Evolutionary conservation across 1,140 invertebrate genomes (phyloP).

Genomic region (Physella acuta): DNA sequence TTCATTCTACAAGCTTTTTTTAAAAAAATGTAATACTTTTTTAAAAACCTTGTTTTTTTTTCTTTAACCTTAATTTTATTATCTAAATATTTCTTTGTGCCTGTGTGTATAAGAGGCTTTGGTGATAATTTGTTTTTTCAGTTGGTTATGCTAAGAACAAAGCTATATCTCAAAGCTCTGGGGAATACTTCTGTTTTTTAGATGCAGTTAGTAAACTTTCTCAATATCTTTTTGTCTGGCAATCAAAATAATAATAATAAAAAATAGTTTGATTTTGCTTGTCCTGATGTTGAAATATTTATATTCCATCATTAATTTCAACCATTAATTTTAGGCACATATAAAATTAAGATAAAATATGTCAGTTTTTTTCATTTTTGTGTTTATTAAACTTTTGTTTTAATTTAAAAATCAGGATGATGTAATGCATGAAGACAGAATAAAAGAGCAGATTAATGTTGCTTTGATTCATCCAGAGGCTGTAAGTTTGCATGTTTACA

Average conservation of each 20-base stretch:
- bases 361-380: too few species aligned
- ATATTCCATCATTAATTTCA: too few species aligned
- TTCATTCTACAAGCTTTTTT: too few species aligned
- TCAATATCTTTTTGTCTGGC: too few species aligned
- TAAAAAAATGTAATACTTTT: too few species aligned
- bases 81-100: background rate
- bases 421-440: conserved; percentile 68
- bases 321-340: too few species aligned
- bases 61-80: background rate
- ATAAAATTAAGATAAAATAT: too few species aligned
- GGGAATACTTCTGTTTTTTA: conserved; percentile 76
- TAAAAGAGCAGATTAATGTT: conserved; percentile 66
- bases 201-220: conserved; percentile 74
- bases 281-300: too few species aligned
- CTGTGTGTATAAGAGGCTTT: background rate
- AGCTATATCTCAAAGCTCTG: conserved; percentile 67
- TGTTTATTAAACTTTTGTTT: too few species aligned
- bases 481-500: conserved; percentile 29
- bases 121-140: conserved; percentile 47
- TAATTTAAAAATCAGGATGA: conserved; percentile 45
- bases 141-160: conserved; percentile 76
- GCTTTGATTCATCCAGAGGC: conserved; percentile 61
- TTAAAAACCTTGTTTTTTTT: too few species aligned
- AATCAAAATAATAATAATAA: too few species aligned
- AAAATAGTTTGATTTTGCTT: too few species aligned